Evolutionary conservation across 2,888 invertebrate species (phyloP), one percentile per base, ranked within the genome.

Genomic region (Tanytarsus gracilentus): DNA sequence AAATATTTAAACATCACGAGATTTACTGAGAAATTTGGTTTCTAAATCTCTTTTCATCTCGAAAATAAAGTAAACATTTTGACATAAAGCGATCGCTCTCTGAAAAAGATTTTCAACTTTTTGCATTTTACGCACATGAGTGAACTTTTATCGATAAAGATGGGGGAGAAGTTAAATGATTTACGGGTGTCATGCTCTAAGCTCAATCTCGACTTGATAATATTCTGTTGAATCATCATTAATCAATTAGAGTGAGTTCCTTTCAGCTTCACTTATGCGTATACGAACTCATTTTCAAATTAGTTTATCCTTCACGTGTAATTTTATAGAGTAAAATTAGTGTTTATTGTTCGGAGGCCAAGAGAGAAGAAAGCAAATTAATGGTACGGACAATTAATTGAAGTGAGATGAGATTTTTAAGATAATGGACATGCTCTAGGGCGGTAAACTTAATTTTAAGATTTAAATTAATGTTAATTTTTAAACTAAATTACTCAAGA

Each of bases 1-100:
- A 52, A 52, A 52, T 52, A 52, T 52, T 52, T 30, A 33, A 14
- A 23, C 29, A 25, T 25, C 23, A 25, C 14, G 51, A 29, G 51
- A 51, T 51, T 51, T 51, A 27, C 51, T 51, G 14, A 27, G 51
- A 51, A n/a, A 51, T 51, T 51, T 51, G 51, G 51, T 51, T 51
- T 51, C 51, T 51, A 51, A 51, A 51, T 51, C 51, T 9, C 9
- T 29, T 9, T 29, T 9, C 6, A 6, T 29, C 29, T 9, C 29
- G 29, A 6, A 29, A 7, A 7, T 29, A 29, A 29, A 6, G 6
- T 9, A 29, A 29, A 6, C 29, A n/a, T n/a, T n/a, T n/a, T n/a
- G n/a, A n/a, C 36, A n/a, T 14, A 16, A 36, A 36, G 36, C 16
- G 16, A 36, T 36, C 16, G n/a, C 16, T 36, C 16, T 36, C n/a